A percentile compares a stretch with the other conserved stretches of the same genome.
phyloP scores from a whole-genome alignment of 2,113 vertebrate genomes.

The Euleptes europaea region DNA sequence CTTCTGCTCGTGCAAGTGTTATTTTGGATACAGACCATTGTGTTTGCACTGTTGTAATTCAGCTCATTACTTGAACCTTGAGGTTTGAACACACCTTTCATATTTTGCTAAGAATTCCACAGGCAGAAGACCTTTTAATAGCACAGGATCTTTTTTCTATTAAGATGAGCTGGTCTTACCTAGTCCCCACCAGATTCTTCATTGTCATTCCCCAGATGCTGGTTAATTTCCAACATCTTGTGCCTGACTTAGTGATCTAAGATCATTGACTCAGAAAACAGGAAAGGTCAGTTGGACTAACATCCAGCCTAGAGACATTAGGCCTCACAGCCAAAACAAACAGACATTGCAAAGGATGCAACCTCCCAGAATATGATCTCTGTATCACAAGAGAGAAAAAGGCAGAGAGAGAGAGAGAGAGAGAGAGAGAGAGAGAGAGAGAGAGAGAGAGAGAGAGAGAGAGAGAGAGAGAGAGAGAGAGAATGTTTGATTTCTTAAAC shows the following conservation, averaged over 20 bases:
- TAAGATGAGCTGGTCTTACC: not conserved
- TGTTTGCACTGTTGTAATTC: not conserved
- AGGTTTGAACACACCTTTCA: not conserved
- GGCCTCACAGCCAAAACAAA: conserved; percentile 67
- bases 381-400: conserved; percentile 52
- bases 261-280: conserved; percentile 63
- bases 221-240: conserved; percentile 55
- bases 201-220: conserved; percentile 31
- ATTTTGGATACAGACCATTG: no score
- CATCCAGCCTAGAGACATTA: conserved; percentile 39
- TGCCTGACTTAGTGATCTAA: conserved; percentile 48
- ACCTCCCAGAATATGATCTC: conserved; percentile 50
- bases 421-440: not conserved
- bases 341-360: conserved; percentile 31
- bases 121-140: not conserved
- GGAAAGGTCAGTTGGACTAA: conserved; percentile 73
- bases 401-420: no score
- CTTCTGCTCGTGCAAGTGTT: no score
- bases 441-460: not conserved
- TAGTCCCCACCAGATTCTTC: not conserved
- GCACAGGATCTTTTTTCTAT: fast-evolving
- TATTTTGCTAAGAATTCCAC: not conserved
- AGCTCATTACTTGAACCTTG: not conserved
- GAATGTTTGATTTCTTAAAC: conserved; percentile 46
- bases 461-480: not conserved